These are phyloP conservation scores for Hassar affinis DNA, from an alignment of 2,113 vertebrate species.

Conservation along the genomic window DNA sequence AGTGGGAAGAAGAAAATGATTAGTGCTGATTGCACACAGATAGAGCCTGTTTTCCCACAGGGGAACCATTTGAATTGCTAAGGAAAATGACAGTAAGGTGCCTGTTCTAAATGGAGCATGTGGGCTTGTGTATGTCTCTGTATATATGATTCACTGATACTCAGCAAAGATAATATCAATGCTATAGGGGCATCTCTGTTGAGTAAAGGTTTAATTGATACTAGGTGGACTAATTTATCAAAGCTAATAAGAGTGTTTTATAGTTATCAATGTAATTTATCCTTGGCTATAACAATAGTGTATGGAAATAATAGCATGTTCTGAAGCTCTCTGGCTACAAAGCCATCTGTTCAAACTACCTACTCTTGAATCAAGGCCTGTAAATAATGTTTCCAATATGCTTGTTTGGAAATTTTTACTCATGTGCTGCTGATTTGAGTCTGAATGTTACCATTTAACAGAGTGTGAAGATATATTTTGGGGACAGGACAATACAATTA, in stretches of 20 bases:
- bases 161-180: slow-evolving; percentile 28
- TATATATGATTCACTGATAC: slow-evolving; percentile 6
- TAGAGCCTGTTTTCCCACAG: slow-evolving; percentile 5
- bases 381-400: slow-evolving; percentile 56
- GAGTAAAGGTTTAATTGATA: slow-evolving; percentile 56
- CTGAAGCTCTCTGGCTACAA: slow-evolving; percentile 55
- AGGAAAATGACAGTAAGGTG: slow-evolving; percentile 33
- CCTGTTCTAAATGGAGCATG: slow-evolving; percentile 14
- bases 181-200: slow-evolving; percentile 41
- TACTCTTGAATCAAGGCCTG: slow-evolving; percentile 55
- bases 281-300: slow-evolving; percentile 61
- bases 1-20: slow-evolving; percentile 31
- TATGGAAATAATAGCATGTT: slow-evolving; percentile 55
- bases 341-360: slow-evolving; percentile 58
- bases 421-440: background rate
- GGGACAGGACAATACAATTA: background rate
- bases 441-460: background rate
- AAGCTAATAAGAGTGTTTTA: slow-evolving; percentile 49
- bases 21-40: slow-evolving; percentile 34
- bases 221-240: slow-evolving; percentile 58
- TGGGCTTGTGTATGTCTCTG: slow-evolving; percentile 14
- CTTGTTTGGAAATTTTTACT: slow-evolving; percentile 6
- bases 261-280: slow-evolving; percentile 54
- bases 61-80: slow-evolving; percentile 29
- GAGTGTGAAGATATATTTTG: background rate